Base-by-base conservation (phyloP, 2,797 vertebrate species). In the Argya squamiceps region DNA sequence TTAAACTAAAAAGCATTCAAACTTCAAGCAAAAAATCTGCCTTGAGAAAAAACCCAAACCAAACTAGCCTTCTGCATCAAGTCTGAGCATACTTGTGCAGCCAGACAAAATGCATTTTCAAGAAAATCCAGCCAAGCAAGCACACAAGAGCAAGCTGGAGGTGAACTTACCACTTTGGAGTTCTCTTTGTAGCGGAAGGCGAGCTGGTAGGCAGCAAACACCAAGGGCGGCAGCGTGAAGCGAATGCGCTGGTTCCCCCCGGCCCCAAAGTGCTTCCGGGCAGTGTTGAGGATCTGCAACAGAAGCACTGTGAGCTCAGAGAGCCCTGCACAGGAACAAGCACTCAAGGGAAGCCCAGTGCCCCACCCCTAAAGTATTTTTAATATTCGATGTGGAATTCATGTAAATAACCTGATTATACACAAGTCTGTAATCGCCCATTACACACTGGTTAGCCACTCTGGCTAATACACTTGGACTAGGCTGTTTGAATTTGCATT, bases 111-210 rank as follows among this genome's bases (percentile, higher is more conserved):
- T 1, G 2, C 4, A 46, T 34, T 73, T 88, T 75, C 34, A 50
- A 77, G 37, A 11, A 70, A 62, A n/a, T 1, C 37, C 37, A 50
- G 12, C 12, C 49, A 20, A n/a, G 27, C 12, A 80, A 62, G 7
- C 8, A 15, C 1, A 20, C 8, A 18, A 30, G 41, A 91, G 39
- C 75, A 32, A 74, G 26, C 15, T 12, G 32, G 76, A 87, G 56
- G n/a, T 77, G 60, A 76, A 93, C 98, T 85, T 91, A 99, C 99
- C 97, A 97, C 94, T 97, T 99, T 99, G 39, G 99, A 98, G 96
- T 99, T 99, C 30, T 99, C 99, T 92, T 99, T 99, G 97, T 99
- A 99, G 97, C 99, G 98, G 92, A 99, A 99, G 56, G 99, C 99
- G 50, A 99, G 98, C 97, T 99, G 99, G 97, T 99, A 99, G 6